Evolutionary conservation across 2,888 invertebrate genomes (phyloP), one percentile per base, ranked within the genome.

Genomic region (Timandra comae): DNA sequence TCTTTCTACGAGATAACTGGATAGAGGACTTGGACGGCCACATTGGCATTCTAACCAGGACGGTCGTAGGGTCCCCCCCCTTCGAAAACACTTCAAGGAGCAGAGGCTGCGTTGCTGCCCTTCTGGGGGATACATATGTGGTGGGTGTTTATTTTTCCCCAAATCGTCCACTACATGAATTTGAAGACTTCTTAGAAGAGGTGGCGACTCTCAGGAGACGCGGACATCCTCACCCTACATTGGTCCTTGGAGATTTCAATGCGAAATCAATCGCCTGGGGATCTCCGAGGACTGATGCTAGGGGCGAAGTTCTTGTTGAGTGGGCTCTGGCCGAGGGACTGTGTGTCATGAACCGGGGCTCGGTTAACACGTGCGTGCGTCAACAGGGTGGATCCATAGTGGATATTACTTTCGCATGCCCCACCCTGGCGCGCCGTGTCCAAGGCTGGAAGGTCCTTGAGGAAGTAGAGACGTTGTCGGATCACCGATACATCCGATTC

Each of bases 181-280:
- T 31, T 7, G 35, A 39, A 12, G 10, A 5, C 6, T 35, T 26
- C 25, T 29, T 39, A 1, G 29, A 27, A 7, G 20, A 7, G 11
- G n/a, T 29, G 7, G 16, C 8, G 2, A 12, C 12, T 9, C 43
- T 7, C 28, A 40, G 33, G 40, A 1, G 35, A 38, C 0, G 52
- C 48, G 1, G 22, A 25, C 7, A 21, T 11, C 0, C 23, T 1
- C 8, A 26, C 1, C 47, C 41, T 1, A 8, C 23, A 1, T 5
- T 30, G 2, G 23, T 23, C 5, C 23, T 16, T 6, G 16, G 16
- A 0, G 47, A 47, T 19, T 27, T 46, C 10, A 49, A 49, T 9
- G 43, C 49, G 0, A 47, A 47, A 13, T 44, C 41, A 7, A 5
- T 5, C 9, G 37, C 36, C 0, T 50, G 52, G 52, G 48, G 46